Conservation (phyloP, 2,797 vertebrate species). For the Neosilurus mollespiculum region DNA sequence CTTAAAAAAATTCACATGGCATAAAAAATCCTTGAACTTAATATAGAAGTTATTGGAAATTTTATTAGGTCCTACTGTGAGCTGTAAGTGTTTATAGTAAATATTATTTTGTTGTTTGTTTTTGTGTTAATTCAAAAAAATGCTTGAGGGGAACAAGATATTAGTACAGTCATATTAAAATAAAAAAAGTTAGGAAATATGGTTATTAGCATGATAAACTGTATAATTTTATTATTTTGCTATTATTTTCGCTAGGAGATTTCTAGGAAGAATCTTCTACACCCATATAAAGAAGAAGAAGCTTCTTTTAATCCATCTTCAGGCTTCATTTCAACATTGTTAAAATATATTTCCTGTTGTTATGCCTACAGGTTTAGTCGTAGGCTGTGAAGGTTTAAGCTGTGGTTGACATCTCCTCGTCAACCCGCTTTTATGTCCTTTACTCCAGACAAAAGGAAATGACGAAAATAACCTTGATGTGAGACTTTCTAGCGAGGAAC, state of each 20-base stretch:
- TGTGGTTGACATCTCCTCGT: not conserved
- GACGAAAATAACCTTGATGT: slow-evolving; percentile 1
- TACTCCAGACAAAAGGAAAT: not conserved
- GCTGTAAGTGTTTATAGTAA: not conserved
- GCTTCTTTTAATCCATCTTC: not conserved
- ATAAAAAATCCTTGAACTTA: not conserved
- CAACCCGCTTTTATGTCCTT: not conserved
- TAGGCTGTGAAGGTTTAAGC: not conserved
- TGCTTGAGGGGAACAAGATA: not conserved
- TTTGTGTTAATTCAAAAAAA: not conserved
- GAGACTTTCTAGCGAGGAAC: not conserved
- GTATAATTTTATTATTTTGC: not conserved
- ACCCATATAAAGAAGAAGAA: not conserved
- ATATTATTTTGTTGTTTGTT: not conserved
- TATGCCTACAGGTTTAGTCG: not conserved
- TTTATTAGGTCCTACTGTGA: not conserved
- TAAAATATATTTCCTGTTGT: not conserved
- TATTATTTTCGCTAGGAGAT: not conserved
- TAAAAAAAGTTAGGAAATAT: not conserved
- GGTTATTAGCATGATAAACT: not conserved
- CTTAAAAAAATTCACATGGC: not conserved
- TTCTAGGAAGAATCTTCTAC: not conserved
- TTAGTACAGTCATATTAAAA: not conserved
- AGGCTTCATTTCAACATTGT: not conserved
- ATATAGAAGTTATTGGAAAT: not conserved